These are phyloP conservation scores for Incurvaria masculella DNA, from an alignment of 2,888 invertebrate genomes.

Conservation along the genomic window DNA sequence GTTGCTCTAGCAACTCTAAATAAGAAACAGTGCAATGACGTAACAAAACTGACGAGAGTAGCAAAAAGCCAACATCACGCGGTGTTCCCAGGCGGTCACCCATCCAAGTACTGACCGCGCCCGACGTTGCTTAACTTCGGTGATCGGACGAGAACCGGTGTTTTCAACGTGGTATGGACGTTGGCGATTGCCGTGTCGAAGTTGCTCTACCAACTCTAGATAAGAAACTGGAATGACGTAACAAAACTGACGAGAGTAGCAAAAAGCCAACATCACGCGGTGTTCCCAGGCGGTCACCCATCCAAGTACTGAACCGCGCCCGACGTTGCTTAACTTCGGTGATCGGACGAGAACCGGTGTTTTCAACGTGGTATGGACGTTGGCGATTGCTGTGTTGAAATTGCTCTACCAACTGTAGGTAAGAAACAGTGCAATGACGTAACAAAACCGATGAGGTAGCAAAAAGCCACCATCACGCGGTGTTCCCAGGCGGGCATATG, in stretches of 20 bases:
- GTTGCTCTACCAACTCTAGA: too few relatives aligned
- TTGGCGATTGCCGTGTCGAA: too few relatives aligned
- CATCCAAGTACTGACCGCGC: constrained; percentile 19
- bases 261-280: constrained; percentile 17
- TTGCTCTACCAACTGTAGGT: constrained; percentile 1
- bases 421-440: background rate
- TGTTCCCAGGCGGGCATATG: too few relatives aligned
- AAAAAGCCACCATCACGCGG: too few relatives aligned
- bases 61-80: constrained; percentile 15
- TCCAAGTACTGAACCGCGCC: too few relatives aligned
- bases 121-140: constrained; percentile 20
- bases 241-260: too few relatives aligned
- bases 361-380: constrained; percentile 45
- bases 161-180: constrained; percentile 18
- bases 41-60: too few relatives aligned
- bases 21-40: too few relatives aligned
- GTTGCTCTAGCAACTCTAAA: too few relatives aligned
- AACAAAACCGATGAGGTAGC: too few relatives aligned
- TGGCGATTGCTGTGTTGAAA: constrained; percentile 15
- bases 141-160: constrained; percentile 20
- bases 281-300: constrained; percentile 22
- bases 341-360: constrained; percentile 52
- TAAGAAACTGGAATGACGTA: too few relatives aligned
- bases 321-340: constrained; percentile 51
- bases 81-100: constrained; percentile 20